Base-by-base conservation (phyloP, 2,888 invertebrate genomes). In the Anticlea derivata region DNA sequence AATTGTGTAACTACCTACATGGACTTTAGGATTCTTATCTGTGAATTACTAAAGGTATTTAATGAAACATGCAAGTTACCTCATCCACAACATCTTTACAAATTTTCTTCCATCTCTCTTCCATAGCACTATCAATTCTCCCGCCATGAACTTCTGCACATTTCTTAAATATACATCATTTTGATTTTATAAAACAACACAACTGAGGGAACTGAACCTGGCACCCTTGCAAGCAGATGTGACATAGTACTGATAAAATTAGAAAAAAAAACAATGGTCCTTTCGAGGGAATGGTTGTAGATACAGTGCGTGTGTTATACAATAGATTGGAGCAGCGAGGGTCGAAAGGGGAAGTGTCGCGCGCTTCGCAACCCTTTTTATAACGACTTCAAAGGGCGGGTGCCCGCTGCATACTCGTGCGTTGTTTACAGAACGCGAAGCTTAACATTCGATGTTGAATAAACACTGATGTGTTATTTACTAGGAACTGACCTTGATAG, bases 321-420 rank as follows among this genome's bases (percentile, higher is more conserved):
- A 57, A 54, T 45, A 45, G 46, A 39, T 33, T 13, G 20, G 27
- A 43, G 45, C 12, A 48, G 34, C 49, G 49, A 40, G 47, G 48
- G 37, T 34, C 30, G 29, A 27, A 35, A 48, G 49, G 63, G 60
- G 48, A 50, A 56, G 60, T 58, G 48, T 37, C 59, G 47, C 40
- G 38, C 10, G 40, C 49, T 46, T 49, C 47, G 48, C 51, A 45
- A 47, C 57, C 57, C 59, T 51, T 53, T 50, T 17, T 48, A 50
- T 48, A 34, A 34, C 13, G 23, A 33, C 40, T 41, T 47, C 38
- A 50, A 53, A 58, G 44, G 55, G 49, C 52, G 47, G 40, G 31
- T 29, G 40, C 22, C 17, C 7, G 52, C 17, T 17, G 17, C 17
- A 12, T 29, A 30, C 31, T 31, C 7, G 51, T 20, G 27, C 45